Evolutionary conservation across 2,797 vertebrate genomes (phyloP).

Genomic region (Smutsia temminckii): DNA sequence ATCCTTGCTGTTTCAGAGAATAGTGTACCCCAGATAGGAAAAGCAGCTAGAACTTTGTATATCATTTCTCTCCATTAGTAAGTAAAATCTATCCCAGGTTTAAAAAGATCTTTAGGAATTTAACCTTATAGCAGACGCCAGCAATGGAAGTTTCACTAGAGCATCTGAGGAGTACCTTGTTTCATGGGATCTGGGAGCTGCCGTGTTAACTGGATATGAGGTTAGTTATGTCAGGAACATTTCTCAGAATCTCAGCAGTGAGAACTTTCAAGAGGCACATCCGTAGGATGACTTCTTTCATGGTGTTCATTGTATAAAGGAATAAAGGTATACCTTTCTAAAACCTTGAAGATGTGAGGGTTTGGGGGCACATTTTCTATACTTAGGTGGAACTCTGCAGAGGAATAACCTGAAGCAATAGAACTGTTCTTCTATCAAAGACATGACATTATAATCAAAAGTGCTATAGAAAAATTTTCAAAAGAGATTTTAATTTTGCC

Average conservation of each 20-base stretch:
- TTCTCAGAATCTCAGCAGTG: not conserved
- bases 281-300: not conserved
- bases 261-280: not conserved
- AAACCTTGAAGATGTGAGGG: not conserved
- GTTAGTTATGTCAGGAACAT: not conserved
- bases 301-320: not conserved
- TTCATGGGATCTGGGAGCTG: not conserved
- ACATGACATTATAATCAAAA: not conserved
- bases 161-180: not conserved
- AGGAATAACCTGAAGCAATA: not conserved
- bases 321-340: not conserved
- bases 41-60: not conserved
- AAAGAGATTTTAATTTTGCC: conserved; percentile 18
- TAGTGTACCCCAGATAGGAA: not conserved
- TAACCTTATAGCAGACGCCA: not conserved
- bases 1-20: not conserved
- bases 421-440: not conserved
- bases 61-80: not conserved
- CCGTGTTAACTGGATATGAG: not conserved
- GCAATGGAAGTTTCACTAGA: not conserved
- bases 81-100: not conserved
- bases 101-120: not conserved
- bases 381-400: not conserved
- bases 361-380: not conserved
- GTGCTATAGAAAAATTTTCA: not conserved